phyloP scores from a whole-genome alignment of 2,797 vertebrate species.

The Myiotriccus ornatus region DNA sequence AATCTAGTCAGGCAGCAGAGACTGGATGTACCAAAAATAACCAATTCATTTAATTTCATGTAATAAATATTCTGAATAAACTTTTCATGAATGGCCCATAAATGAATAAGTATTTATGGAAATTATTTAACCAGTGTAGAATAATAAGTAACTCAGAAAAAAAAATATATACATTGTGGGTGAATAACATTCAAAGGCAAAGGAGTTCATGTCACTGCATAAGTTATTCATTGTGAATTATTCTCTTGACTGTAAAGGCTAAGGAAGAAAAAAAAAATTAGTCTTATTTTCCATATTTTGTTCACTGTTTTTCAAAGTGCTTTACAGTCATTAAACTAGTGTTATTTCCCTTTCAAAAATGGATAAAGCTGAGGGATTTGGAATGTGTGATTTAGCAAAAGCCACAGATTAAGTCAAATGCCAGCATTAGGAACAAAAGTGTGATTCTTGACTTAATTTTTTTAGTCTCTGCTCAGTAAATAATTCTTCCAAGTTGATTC shows the following conservation, averaged over 20 bases:
- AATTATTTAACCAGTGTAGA: conserved; percentile 3
- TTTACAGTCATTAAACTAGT: not conserved
- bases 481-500: not conserved
- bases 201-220: not conserved
- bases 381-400: not conserved
- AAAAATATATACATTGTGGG: not conserved
- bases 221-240: conserved; percentile 39
- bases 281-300: not conserved
- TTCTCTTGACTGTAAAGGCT: not conserved
- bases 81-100: not conserved
- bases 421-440: not conserved
- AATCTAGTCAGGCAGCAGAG: not conserved
- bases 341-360: not conserved
- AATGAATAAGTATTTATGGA: conserved; percentile 43
- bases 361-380: not conserved
- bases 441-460: not conserved
- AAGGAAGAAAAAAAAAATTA: not conserved
- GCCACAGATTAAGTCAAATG: not conserved
- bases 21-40: not conserved
- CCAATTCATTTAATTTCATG: not conserved
- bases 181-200: conserved; percentile 11
- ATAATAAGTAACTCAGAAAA: conserved; percentile 15
- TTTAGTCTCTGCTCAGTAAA: not conserved
- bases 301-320: not conserved
- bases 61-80: conserved; percentile 23